phyloP scores from a whole-genome alignment of 1,140 invertebrate species.

The Bombus huntii region DNA sequence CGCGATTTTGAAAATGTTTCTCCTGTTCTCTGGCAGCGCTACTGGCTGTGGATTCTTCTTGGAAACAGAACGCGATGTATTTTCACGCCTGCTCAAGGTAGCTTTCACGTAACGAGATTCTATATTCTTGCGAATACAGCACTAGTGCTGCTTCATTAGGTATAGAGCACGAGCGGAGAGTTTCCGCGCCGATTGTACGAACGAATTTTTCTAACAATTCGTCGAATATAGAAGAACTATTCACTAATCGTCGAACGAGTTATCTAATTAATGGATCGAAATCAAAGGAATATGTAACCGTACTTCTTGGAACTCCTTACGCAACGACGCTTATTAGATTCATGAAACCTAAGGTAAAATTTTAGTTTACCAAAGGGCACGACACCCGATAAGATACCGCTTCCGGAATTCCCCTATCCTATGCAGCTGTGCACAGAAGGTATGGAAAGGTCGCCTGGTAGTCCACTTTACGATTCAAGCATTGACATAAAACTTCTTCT shows the following conservation, averaged over 20 bases:
- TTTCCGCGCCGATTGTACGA: constrained; percentile 23
- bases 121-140: constrained; percentile 50
- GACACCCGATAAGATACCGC: constrained; percentile 27
- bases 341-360: neutral
- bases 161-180: neutral
- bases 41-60: constrained; percentile 40
- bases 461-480: neutral
- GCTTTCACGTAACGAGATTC: constrained; percentile 64
- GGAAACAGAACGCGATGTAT: constrained; percentile 63
- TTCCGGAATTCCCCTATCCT: constrained; percentile 17
- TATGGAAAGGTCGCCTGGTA: neutral
- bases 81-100: constrained; percentile 66
- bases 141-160: constrained; percentile 29
- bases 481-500: too few relatives aligned
- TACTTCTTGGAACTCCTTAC: neutral
- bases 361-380: constrained; percentile 4
- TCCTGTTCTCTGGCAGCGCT: too few relatives aligned
- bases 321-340: neutral
- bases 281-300: neutral
- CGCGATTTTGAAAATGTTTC: constrained; percentile 36
- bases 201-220: neutral
- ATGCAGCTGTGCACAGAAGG: constrained; percentile 2
- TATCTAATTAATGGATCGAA: neutral
- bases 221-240: too few relatives aligned
- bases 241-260: neutral